Base-by-base conservation (phyloP, 2,113 vertebrate genomes). In the Rhabdornis inornatus region DNA sequence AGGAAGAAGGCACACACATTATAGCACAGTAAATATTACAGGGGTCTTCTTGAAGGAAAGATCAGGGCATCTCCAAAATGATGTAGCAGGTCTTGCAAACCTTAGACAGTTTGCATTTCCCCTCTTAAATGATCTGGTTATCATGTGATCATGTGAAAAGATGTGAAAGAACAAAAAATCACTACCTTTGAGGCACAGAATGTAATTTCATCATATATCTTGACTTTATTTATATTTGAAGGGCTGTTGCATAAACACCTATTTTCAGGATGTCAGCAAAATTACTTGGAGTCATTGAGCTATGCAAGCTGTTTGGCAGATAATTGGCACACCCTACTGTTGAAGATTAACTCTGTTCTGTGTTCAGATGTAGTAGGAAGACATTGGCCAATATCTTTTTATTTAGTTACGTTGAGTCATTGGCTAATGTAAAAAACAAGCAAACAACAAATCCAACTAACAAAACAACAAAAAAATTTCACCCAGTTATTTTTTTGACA, bases 251-350 rank as follows among this genome's bases (percentile, higher is more conserved):
- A 4, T 59, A 87, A 95, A 53, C 16, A 47, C 40, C 52, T 72
- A 8, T 89, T 79, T 89, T 61, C 75, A 77, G 53, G 13, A 24
- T 65, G 66, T 76, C 74, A 94, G 78, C 61, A 91, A 59, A 94
- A 87, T 83, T 82, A 53, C 59, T 61, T 49, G 28, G 31, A 94
- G 75, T 79, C 57, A 50, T 28, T 85, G 40, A 61, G 6, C 53
- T 76, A 5, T 52, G 10, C n/a, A 87, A 76, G 12, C 4, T 59
- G 8, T 75, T 84, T 87, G 80, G 44, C 56, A 85, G 50, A 89
- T 72, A 94, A 44, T 33, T 92, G 84, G 49, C 78, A 82, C 22
- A 52, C 49, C 45, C 45, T 76, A 2, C 57, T 65, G 31, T 44
- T 72, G 31, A 57, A 87, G 49, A 60, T 61, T 76, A 94, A 49